Conservation (phyloP, 2,113 vertebrate genomes). For the Ammospiza caudacuta region DNA sequence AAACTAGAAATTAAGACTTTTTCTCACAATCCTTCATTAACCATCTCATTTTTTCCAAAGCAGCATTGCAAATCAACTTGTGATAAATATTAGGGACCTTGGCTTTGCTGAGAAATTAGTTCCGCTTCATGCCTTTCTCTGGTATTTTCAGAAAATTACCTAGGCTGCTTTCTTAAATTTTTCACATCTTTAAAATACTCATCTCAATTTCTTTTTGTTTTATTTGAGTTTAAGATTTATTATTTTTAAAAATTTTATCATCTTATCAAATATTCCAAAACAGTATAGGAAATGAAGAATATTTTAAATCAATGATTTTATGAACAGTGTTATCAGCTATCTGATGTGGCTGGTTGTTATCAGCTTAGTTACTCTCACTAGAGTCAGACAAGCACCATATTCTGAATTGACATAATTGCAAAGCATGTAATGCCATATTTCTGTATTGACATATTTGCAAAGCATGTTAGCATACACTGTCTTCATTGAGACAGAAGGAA, state of each 20-base stretch:
- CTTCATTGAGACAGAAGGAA: background rate
- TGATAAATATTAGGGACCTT: background rate
- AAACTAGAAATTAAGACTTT: background rate
- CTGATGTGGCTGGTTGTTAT: background rate
- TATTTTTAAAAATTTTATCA: background rate
- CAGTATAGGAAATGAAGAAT: background rate
- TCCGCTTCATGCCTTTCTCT: background rate
- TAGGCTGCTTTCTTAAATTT: background rate
- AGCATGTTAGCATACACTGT: background rate
- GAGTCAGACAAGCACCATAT: background rate
- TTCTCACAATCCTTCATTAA: fast-evolving
- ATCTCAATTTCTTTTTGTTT: background rate
- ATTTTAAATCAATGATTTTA: background rate
- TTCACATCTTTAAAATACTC: background rate
- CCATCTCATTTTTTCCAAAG: background rate
- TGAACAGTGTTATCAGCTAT: background rate
- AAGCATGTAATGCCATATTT: background rate
- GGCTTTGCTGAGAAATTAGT: background rate
- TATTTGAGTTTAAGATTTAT: background rate
- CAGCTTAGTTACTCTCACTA: background rate
- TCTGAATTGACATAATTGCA: background rate
- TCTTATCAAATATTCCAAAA: background rate
- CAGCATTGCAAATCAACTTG: background rate
- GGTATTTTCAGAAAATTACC: background rate
- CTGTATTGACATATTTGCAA: background rate